Conservation (phyloP, 2,113 vertebrate genomes). For the Hipposideros armiger region DNA sequence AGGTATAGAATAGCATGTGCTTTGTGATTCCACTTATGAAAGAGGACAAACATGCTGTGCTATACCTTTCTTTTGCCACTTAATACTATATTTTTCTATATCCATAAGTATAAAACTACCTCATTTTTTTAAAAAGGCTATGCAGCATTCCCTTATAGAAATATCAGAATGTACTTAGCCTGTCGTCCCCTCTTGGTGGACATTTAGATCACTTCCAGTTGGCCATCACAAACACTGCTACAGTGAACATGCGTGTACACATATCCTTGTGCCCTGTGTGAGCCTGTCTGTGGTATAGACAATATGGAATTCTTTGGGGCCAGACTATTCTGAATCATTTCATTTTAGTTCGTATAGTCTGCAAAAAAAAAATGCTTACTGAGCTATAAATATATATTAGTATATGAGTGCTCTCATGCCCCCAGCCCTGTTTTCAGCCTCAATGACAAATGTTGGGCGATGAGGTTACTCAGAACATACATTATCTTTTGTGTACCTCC, state of each 20-base stretch:
- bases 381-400: not conserved
- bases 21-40: too few relatives aligned
- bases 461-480: constrained; percentile 25
- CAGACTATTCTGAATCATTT: not conserved
- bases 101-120: not conserved
- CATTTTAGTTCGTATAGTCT: not conserved
- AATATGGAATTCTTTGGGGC: not conserved
- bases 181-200: not conserved
- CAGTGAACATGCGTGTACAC: not conserved
- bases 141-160: constrained; percentile 10
- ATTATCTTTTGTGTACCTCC: not conserved
- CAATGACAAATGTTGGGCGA: not conserved
- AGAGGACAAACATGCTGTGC: not conserved
- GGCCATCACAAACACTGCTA: not conserved
- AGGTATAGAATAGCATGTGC: too few relatives aligned
- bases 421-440: not conserved
- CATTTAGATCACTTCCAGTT: constrained; percentile 29
- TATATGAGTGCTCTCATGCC: not conserved
- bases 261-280: not conserved
- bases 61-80: not conserved
- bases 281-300: not conserved
- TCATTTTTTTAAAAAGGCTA: not conserved
- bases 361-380: not conserved
- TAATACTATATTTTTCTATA: constrained; percentile 1
- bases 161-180: not conserved